Base-by-base conservation (phyloP, 2,797 vertebrate genomes). In the Halcyon chelicuti region DNA sequence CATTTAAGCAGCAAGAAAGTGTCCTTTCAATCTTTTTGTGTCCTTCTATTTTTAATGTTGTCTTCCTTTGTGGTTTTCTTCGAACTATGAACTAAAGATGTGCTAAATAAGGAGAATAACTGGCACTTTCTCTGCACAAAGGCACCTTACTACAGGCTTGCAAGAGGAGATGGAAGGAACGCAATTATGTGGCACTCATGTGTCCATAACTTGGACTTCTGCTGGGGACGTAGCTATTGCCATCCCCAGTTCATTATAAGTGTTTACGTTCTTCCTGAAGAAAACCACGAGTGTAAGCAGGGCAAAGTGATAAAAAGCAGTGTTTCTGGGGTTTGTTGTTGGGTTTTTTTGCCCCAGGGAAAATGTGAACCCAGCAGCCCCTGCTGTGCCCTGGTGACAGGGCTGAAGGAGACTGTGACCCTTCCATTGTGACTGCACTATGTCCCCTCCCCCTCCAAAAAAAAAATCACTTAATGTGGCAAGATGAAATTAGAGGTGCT, bases 371-470 rank as follows among this genome's bases (percentile, higher is more conserved):
- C 21, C 55, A 57, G n/a, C 55, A 14, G 13, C 20, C 10, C 42
- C 3, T 46, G 2, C 9, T 16, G 1, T 19, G 31, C 4, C 16
- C 15, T 74, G 44, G 42, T 3, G 12, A 61, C 12, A 20, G 60
- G 71, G 21, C 21, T 66, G 79, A 49, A 40, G 20, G 70, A 49
- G 21, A 2, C 6, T 57, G 14, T 26, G 52, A 63, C 37, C 9
- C 19, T 65, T 82, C n/a, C 10, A 4, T 29, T 0, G 0, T 29
- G 31, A 14, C 7, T 52, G 10, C 4, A 4, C 18, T 35, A 47
- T 19, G 29, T 28, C 29, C 49, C 7, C 40, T 4, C 1, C 0
- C 22, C 0, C 19, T 23, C 11, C 29, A 22, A 31, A 2, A 39
- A 17, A 28, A 28, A 18, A 40, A 14, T 23, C 22, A 20, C 14